A percentile compares a stretch with the other conserved stretches of the same genome.
phyloP scores from a whole-genome alignment of 2,888 invertebrate genomes.

The Cephus sareptanus region DNA sequence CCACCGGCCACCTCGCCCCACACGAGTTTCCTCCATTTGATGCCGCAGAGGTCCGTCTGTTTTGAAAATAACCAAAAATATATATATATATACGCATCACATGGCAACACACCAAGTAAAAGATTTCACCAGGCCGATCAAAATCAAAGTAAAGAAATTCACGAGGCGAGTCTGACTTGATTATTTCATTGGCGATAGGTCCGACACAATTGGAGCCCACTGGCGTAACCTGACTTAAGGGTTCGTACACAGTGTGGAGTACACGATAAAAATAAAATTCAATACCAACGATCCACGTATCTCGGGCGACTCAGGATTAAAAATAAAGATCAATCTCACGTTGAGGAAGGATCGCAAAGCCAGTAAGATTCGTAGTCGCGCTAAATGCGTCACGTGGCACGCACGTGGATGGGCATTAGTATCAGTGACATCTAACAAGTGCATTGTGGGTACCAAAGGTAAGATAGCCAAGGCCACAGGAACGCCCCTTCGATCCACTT shows the following conservation, averaged over 20 bases:
- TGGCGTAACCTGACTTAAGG: not conserved
- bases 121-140: too few relatives aligned
- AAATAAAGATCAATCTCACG: not conserved
- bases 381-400: not conserved
- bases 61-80: constrained; percentile 63
- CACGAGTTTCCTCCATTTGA: constrained; percentile 97
- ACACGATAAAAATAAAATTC: not conserved
- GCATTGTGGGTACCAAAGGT: not conserved
- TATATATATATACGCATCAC: not conserved
- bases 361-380: not conserved
- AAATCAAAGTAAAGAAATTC: not conserved
- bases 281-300: not conserved
- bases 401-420: not conserved
- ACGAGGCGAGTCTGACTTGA: not conserved
- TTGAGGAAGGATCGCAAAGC: not conserved
- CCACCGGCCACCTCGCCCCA: constrained; percentile 77
- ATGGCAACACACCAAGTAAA: not conserved
- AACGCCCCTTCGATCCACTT: not conserved
- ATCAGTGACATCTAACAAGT: not conserved
- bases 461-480: not conserved
- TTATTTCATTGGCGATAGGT: not conserved
- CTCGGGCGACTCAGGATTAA: not conserved
- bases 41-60: constrained; percentile 98
- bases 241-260: not conserved
- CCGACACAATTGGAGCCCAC: not conserved